These are phyloP conservation scores for Bambusicola thoracicus DNA, from an alignment of 2,113 vertebrate species.

Conservation along the genomic window DNA sequence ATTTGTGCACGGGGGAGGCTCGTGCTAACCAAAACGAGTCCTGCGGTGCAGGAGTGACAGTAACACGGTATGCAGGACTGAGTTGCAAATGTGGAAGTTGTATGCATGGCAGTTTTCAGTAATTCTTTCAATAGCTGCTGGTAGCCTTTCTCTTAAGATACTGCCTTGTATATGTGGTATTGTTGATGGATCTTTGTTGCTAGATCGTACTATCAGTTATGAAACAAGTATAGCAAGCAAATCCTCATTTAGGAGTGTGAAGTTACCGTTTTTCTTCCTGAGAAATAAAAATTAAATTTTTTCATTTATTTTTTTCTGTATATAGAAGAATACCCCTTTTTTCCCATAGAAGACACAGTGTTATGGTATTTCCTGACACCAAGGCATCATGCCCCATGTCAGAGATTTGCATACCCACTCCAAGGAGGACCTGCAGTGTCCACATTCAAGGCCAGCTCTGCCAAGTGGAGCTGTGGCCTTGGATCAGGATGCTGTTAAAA, in stretches of 20 bases:
- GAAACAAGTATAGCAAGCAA: neutral
- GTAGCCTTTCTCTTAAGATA: neutral
- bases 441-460: neutral
- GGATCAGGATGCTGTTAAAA: neutral
- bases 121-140: neutral
- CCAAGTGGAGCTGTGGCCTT: neutral
- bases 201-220: neutral
- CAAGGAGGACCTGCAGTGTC: neutral
- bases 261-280: neutral
- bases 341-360: rapidly evolving
- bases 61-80: neutral
- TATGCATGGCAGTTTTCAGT: neutral
- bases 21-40: neutral
- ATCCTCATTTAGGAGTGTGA: neutral
- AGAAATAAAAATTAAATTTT: neutral
- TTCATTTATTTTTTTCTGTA: neutral
- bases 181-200: conserved; percentile 22
- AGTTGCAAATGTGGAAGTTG: neutral
- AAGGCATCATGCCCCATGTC: rapidly evolving
- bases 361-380: neutral
- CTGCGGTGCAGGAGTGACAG: neutral
- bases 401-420: neutral
- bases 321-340: neutral
- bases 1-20: rapidly evolving
- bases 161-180: neutral